Evolutionary conservation across 1,140 invertebrate genomes (phyloP).

Genomic region (Gonioctena quinquepunctata): DNA sequence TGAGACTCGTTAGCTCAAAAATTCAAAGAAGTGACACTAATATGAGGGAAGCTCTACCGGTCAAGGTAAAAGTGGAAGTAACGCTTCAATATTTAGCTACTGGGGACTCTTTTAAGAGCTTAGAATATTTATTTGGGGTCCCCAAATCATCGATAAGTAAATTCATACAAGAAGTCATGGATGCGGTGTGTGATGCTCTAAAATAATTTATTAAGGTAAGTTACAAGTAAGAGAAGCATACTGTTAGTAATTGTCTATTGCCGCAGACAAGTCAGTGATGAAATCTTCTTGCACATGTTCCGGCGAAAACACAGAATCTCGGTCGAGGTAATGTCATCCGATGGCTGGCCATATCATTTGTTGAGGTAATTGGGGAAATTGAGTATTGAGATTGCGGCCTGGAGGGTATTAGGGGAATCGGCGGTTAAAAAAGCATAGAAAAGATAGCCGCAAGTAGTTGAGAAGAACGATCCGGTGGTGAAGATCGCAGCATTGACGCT

Average conservation of each 20-base stretch:
- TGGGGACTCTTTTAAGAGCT: slow-evolving; percentile 5
- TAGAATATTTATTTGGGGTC: slow-evolving; percentile 4
- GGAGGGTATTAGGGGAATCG: slow-evolving; percentile 2
- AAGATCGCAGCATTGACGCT: slow-evolving; percentile 12
- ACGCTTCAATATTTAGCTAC: slow-evolving; percentile 8
- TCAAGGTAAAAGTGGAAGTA: slow-evolving; percentile 38
- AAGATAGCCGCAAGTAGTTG: slow-evolving; percentile 3
- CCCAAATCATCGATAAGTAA: background rate
- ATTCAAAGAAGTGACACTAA: slow-evolving; percentile 6
- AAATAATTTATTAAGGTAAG: slow-evolving; percentile 10
- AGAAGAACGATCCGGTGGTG: background rate
- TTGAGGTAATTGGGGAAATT: slow-evolving; percentile 4
- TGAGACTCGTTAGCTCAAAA: background rate
- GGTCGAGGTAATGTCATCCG: slow-evolving; percentile 11
- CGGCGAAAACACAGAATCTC: slow-evolving; percentile 14
- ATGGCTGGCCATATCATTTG: slow-evolving; percentile 10
- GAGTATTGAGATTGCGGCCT: slow-evolving; percentile 5
- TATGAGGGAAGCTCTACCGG: slow-evolving; percentile 35
- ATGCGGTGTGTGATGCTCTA: background rate
- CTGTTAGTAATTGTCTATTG: background rate
- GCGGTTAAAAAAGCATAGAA: slow-evolving; percentile 11
- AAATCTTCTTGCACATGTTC: slow-evolving; percentile 4
- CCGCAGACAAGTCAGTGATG: slow-evolving; percentile 12
- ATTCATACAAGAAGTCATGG: slow-evolving; percentile 4
- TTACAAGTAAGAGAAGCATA: background rate